These are phyloP conservation scores for Andrena praecox DNA, from an alignment of 2,888 invertebrate genomes.

Conservation along the genomic window DNA sequence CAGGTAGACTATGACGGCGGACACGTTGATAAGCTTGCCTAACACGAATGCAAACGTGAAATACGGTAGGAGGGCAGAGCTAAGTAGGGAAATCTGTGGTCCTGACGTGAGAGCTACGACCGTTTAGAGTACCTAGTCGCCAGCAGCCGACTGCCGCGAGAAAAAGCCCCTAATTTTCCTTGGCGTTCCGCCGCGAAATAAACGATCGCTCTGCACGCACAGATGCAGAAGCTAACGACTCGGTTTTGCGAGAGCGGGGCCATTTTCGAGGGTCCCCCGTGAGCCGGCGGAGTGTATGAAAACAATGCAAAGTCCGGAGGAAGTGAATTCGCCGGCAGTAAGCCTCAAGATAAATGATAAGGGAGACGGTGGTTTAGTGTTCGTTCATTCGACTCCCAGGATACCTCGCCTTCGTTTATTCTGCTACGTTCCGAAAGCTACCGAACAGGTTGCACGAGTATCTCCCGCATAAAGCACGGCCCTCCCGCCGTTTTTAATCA, in stretches of 20 bases:
- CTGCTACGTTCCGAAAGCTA: background rate
- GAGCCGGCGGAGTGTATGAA: constrained; percentile 1
- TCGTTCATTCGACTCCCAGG: background rate
- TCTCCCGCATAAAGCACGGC: background rate
- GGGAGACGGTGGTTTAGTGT: too few relatives aligned
- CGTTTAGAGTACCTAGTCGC: too few relatives aligned
- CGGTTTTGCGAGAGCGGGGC: background rate
- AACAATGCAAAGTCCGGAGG: background rate
- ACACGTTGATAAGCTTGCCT: too few relatives aligned
- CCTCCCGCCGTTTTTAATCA: too few relatives aligned
- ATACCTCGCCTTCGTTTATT: background rate
- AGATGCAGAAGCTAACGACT: background rate
- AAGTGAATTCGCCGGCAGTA: background rate
- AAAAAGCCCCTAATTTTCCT: background rate
- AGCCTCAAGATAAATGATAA: background rate
- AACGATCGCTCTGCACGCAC: too few relatives aligned
- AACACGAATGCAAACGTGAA: too few relatives aligned
- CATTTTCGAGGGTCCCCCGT: background rate
- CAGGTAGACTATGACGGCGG: too few relatives aligned
- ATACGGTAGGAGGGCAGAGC: too few relatives aligned
- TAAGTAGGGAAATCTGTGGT: too few relatives aligned
- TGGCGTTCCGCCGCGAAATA: background rate
- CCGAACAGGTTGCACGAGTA: background rate
- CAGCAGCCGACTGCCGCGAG: too few relatives aligned
- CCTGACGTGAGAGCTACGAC: too few relatives aligned